Evolutionary conservation across 2,113 vertebrate genomes (phyloP), one percentile per base, ranked within the genome.

Genomic region (Urocolius indicus): DNA sequence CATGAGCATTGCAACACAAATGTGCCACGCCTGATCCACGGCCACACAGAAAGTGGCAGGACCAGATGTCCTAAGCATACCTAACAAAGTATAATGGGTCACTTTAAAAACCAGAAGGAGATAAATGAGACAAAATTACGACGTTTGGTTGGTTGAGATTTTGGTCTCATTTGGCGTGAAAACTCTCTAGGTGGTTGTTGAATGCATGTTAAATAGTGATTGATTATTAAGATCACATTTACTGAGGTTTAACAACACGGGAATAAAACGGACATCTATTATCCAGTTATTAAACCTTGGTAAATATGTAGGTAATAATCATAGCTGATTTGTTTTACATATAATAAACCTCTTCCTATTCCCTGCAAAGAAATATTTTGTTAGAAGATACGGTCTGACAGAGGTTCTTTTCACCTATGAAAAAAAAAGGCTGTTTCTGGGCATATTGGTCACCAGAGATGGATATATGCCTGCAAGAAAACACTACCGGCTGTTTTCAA

Each of bases 161-260:
- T 92, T 91, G 58, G 58, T 83, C 77, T 36, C 62, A 84, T 54
- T 84, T 91, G 83, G 49, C 30, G 10, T 79, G 55, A 89, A 91
- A 89, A 59, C 67, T 84, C 51, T 84, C 73, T 75, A 81, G 77
- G 32, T 18, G 22, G 65, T 87, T 95, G 94, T 52, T 2, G 57
- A 73, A 93, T 89, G 75, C 46, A 51, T 94, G 68, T 76, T 86
- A 94, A 95, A 95, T 84, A 82, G 85, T 84, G 92, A 94, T 94
- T 76, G 85, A 94, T 95, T 95, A 92, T 90, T 86, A 93, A 89
- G 77, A 82, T 87, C 77, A 63, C 80, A 63, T 85, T 88, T 87
- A 71, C 90, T 72, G 82, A 90, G 66, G 38, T 87, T 95, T 95
- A 95, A 93, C 86, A 93, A 57, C 61, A 16, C 17, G 66, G 61